Base-by-base conservation (phyloP, 92 coral and sea anemone genomes). In the Pocillopora meandrina region DNA sequence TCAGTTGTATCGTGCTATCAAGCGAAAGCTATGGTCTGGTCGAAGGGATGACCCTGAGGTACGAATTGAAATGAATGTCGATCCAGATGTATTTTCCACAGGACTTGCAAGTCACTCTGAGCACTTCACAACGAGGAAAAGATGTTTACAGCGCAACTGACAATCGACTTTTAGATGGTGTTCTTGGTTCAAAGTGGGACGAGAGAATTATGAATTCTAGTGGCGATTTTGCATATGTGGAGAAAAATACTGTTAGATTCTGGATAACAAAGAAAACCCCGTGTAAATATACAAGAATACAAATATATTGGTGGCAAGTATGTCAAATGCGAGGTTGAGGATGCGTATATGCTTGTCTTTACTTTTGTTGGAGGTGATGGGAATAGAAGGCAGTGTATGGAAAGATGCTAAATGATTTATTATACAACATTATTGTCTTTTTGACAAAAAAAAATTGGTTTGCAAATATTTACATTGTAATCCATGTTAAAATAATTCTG, bases 281-380 rank as follows among this genome's bases (percentile, higher is more conserved):
- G 55, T n/a, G n/a, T n/a, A n/a, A n/a, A n/a, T n/a, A 74, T 87
- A 23, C 49, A 49, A 26, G 89, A 91, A 74, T 88, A 74, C 76
- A 91, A 84, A 75, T 56, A 67, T 10, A 76, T 87, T 79, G 94
- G 91, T 33, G 87, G 79, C 26, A 87, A 84, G 42, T 76, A 52
- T 62, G 85, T 84, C 10, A 87, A 64, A 69, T 67, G 31, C 35
- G 94, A 84, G 63, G 87, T 84, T 11, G 91, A 90, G 42, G 91
- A 82, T n/a, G 13, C 82, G 8, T 67, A 9, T 9, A 23, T 65
- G 71, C 10, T 84, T 4, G 72, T 88, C 6, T 91, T 90, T 33
- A 83, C 88, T 33, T 87, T 87, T 83, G 91, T 87, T 20, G 20
- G 83, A 11, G 91, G 89, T 23, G 87, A 79, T 87, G 88, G 91